Conservation (phyloP, 2,797 vertebrate genomes). For the Gymnoscopelus braueri region DNA sequence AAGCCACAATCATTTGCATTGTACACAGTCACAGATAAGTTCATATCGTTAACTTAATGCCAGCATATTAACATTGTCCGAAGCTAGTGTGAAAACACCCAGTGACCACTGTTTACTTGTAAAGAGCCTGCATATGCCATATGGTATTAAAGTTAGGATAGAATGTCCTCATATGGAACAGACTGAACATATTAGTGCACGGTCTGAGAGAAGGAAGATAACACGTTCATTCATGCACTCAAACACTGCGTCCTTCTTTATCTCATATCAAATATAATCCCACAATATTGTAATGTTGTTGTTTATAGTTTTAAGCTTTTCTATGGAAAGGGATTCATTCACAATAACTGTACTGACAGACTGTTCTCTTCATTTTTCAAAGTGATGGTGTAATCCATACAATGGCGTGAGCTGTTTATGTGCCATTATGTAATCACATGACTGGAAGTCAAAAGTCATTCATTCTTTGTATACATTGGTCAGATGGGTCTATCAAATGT, state of each 20-base stretch:
- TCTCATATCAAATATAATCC: constrained; percentile 52
- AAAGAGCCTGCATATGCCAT: neutral
- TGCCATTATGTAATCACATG: constrained; percentile 37
- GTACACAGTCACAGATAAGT: constrained; percentile 10
- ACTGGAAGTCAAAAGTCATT: constrained; percentile 8
- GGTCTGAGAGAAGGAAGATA: neutral
- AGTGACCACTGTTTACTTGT: neutral
- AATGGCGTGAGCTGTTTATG: neutral
- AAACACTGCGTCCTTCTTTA: constrained; percentile 32
- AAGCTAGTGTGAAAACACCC: too few relatives aligned
- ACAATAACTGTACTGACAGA: constrained; percentile 22
- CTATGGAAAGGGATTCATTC: constrained; percentile 17
- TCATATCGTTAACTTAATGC: neutral
- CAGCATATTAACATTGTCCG: neutral
- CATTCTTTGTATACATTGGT: neutral
- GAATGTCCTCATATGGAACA: constrained; percentile 20
- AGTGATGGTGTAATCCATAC: constrained; percentile 35
- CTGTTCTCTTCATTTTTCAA: constrained; percentile 26
- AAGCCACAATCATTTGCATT: neutral
- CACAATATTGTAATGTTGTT: neutral
- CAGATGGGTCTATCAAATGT: constrained; percentile 6
- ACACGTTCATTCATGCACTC: constrained; percentile 35
- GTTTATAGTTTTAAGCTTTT: constrained; percentile 23
- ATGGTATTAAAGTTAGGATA: constrained; percentile 7
- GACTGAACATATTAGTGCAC: constrained; percentile 17